Evolutionary conservation across 2,888 invertebrate species (phyloP).

Genomic region (Metallyticus violacea): DNA sequence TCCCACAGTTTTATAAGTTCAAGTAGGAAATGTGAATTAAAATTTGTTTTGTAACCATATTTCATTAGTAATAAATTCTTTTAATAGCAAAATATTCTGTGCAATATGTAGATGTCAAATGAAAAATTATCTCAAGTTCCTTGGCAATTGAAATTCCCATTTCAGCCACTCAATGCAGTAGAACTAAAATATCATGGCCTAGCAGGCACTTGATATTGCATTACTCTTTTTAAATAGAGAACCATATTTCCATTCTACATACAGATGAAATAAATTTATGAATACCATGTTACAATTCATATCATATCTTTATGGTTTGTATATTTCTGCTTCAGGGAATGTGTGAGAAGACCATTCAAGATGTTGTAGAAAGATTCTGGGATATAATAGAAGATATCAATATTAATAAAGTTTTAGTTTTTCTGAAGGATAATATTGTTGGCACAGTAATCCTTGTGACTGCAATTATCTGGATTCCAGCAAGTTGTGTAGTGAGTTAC

Average conservation of each 20-base stretch:
- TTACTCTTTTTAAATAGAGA: not conserved
- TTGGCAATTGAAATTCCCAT: no score
- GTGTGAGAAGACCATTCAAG: conserved; percentile 92
- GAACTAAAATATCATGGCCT: not conserved
- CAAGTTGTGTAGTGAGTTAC: conserved; percentile 82
- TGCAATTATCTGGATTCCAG: conserved; percentile 93
- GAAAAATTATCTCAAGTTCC: no score
- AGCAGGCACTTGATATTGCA: not conserved
- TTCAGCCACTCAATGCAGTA: no score
- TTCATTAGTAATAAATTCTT: no score
- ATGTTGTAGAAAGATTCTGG: conserved; percentile 95
- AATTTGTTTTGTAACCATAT: no score
- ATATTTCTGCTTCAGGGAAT: conserved; percentile 73
- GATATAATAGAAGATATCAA: conserved; percentile 96
- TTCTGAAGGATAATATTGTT: conserved; percentile 89
- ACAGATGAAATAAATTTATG: not conserved
- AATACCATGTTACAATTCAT: not conserved
- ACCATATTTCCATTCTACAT: not conserved
- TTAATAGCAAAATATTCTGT: no score
- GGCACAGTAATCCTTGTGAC: conserved; percentile 88
- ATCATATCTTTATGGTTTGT: not conserved
- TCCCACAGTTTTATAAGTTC: no score
- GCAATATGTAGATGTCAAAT: no score
- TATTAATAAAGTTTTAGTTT: conserved; percentile 86
- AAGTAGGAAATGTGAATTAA: no score